These are phyloP conservation scores for Gymnocephalus cernua DNA, from an alignment of 2,113 vertebrate species.

Conservation along the genomic window DNA sequence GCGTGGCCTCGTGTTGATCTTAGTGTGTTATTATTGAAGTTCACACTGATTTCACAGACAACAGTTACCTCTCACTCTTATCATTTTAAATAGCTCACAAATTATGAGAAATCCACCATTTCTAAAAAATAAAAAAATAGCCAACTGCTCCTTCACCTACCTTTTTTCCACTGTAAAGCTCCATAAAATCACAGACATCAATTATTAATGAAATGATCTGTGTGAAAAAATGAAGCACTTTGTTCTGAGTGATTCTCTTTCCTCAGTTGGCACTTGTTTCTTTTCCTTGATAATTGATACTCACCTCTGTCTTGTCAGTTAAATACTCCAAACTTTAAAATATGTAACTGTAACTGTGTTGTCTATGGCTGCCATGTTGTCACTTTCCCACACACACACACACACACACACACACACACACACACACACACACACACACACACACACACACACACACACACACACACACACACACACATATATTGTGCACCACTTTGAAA, in stretches of 20 bases:
- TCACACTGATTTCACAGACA: conserved; percentile 49
- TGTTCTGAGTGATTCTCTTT: conserved; percentile 74
- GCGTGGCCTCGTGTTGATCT: conserved; percentile 66
- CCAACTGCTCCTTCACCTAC: conserved; percentile 55
- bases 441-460: conserved; percentile 55
- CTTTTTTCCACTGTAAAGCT: conserved; percentile 30
- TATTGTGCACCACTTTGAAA: conserved; percentile 70
- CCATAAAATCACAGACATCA: conserved; percentile 45
- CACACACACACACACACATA: conserved; percentile 50
- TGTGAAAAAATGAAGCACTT: conserved; percentile 31
- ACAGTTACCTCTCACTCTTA: conserved; percentile 20
- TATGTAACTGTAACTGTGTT: conserved; percentile 60
- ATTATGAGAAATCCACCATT: conserved; percentile 59
- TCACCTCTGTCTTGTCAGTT: conserved; percentile 60
- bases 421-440: conserved; percentile 56
- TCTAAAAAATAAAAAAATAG: conserved; percentile 4
- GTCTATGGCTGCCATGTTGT: conserved; percentile 72
- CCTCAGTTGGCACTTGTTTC: conserved; percentile 67
- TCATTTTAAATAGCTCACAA: conserved; percentile 26
- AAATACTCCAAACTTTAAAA: conserved; percentile 11
- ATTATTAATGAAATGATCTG: conserved; percentile 49
- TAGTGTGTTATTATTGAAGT: conserved; percentile 38
- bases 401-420: conserved; percentile 54
- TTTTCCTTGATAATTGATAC: conserved; percentile 61
- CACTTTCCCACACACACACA: conserved; percentile 55